Percentiles rank a stretch among this genome's conserved stretches.
Conservation (phyloP, 2,113 vertebrate species). For the Cyrtonyx montezumae region DNA sequence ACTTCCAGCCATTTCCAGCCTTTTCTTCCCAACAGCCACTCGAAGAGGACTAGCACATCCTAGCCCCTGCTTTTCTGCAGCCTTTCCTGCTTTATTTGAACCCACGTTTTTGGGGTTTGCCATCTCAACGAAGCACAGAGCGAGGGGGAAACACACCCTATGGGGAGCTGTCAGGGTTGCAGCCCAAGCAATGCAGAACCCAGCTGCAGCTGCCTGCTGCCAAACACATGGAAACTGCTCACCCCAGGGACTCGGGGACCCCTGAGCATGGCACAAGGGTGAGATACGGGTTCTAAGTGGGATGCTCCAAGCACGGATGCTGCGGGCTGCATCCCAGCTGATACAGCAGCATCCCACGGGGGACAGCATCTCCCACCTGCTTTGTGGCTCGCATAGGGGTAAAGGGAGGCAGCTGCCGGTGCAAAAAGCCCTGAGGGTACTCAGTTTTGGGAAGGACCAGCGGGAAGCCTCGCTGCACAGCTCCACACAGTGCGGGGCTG, state of each 20-base stretch:
- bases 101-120: not conserved
- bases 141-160: not conserved
- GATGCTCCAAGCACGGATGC: not conserved
- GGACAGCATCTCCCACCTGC: not conserved
- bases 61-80: not conserved
- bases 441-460: not conserved
- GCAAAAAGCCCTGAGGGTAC: not conserved
- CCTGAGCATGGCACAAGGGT: not conserved
- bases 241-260: not conserved
- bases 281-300: not conserved
- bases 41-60: not conserved
- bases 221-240: not conserved
- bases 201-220: not conserved
- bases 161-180: not conserved
- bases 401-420: rapidly evolving
- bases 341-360: not conserved
- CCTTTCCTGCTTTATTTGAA: rapidly evolving
- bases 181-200: not conserved
- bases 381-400: rapidly evolving
- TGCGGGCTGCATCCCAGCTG: not conserved
- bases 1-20: not conserved
- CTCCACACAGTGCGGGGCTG: not conserved
- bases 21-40: rapidly evolving
- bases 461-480: not conserved
- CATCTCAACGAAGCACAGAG: not conserved